Evolutionary conservation across 2,797 vertebrate species (phyloP).

Genomic region (Enteromius unitaeniatus): DNA sequence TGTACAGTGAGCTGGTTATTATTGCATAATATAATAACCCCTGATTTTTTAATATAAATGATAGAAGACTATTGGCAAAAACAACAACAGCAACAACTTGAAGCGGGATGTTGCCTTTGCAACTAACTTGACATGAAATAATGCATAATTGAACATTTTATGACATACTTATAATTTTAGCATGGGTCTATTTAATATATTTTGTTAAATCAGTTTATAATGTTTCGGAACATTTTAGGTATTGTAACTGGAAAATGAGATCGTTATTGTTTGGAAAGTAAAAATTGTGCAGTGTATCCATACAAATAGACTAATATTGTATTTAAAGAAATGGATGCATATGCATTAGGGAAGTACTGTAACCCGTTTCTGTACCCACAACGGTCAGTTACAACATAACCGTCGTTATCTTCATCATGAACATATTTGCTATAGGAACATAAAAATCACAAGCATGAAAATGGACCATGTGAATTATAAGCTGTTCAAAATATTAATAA

Average conservation of each 20-base stretch:
- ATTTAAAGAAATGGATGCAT: neutral
- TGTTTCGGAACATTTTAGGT: neutral
- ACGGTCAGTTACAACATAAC: slow-evolving; percentile 37
- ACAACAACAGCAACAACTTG: neutral
- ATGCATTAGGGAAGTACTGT: neutral
- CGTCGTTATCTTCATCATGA: slow-evolving; percentile 12
- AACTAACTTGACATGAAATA: neutral
- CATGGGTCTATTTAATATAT: neutral
- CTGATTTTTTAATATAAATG: neutral
- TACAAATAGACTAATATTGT: neutral
- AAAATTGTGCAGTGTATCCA: neutral
- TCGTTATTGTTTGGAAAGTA: no score
- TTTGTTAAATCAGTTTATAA: neutral
- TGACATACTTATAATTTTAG: neutral
- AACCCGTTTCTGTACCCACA: slow-evolving; percentile 2
- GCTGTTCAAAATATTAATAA: neutral
- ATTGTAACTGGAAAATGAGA: neutral
- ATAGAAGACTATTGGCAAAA: neutral
- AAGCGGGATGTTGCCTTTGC: neutral
- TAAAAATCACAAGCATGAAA: neutral
- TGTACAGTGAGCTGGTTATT: neutral
- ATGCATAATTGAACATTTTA: neutral
- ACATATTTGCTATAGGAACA: neutral
- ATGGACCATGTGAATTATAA: neutral
- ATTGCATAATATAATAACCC: neutral